Base-by-base conservation (phyloP, 2,797 vertebrate genomes). In the Orestias chungarensis region DNA sequence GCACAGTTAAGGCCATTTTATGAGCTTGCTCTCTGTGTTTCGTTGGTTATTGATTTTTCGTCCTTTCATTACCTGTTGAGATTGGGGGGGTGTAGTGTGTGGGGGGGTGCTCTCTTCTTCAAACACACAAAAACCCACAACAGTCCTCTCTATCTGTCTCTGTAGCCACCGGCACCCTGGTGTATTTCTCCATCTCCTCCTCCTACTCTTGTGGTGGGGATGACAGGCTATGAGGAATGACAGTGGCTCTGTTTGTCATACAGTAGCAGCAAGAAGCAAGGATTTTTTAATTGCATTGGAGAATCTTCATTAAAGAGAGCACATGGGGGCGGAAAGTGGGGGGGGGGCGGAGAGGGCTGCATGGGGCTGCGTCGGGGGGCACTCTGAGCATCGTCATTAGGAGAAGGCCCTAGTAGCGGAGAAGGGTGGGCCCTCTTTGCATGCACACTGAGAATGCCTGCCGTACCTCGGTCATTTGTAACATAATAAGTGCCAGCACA, bases 401-500 rank as follows among this genome's bases (percentile, higher is more conserved):
- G 94, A 94, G 93, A 94, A 92, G 94, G 94, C 93, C 90, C 88
- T 83, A 74, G 89, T 86, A 83, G 91, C 87, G 82, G 83, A 87
- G 91, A 90, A 89, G 95, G 93, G 94, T 92, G 93, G 95, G 94
- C 96, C 95, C 94, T 96, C 93, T 97, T 94, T 95, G 96, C 96
- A 96, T 95, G 96, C 96, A 95, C 94, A 93, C 95, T 89, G 91
- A 96, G 96, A 97, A 97, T 96, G 96, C 96, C 96, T 97, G 96
- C 95, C 95, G 95, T 97, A 96, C 96, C 97, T 96, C 96, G 95
- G 97, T 97, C 97, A 99, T 98, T 99, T 98, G 97, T 97, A 99
- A 98, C 97, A 99, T 98, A 99, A 99, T 98, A 98, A 99, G 97
- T 96, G 95, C 94, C 93, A 96, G 96, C 95, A 98, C 97, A 98